Percentiles rank a stretch among this genome's conserved stretches.
These are phyloP conservation scores for Bombus huntii DNA, from an alignment of 1,140 invertebrate species.

Conservation along the genomic window DNA sequence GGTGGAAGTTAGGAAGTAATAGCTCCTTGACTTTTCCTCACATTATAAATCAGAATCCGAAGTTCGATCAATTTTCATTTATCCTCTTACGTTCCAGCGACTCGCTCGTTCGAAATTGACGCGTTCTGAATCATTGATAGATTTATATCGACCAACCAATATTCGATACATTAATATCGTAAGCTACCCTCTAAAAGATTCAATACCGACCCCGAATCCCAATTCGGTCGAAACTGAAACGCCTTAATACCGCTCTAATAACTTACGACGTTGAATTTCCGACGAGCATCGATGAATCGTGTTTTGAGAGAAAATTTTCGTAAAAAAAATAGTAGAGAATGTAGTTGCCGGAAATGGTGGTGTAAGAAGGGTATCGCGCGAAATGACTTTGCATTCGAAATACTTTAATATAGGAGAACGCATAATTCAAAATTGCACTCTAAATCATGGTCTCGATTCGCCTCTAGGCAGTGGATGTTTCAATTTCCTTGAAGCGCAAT, in stretches of 20 bases:
- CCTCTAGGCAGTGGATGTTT: conserved; percentile 80
- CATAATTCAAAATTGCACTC: conserved; percentile 80
- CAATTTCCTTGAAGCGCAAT: conserved; percentile 82
- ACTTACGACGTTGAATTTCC: not conserved
- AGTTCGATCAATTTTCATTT: conserved; percentile 42
- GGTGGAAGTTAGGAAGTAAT: not conserved
- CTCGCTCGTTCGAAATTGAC: conserved; percentile 6
- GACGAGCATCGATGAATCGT: not conserved
- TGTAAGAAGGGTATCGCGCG: conserved; percentile 51
- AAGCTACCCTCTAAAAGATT: conserved; percentile 27
- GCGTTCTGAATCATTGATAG: conserved; percentile 39
- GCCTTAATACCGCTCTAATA: not conserved
- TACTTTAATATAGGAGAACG: conserved; percentile 75
- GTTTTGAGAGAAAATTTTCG: not conserved
- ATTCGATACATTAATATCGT: conserved; percentile 26
- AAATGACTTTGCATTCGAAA: conserved; percentile 77
- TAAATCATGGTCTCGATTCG: conserved; percentile 79
- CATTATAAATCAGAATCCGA: conserved; percentile 31
- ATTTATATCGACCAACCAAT: conserved; percentile 29
- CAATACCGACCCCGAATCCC: conserved; percentile 6
- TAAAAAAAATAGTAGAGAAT: not conserved
- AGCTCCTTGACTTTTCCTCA: not conserved
- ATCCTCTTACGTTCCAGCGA: not conserved
- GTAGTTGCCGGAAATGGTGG: conserved; percentile 33
- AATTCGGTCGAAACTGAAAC: conserved; percentile 20